These are phyloP conservation scores for Conchocele bisecta DNA, from an alignment of 2,888 invertebrate species.

Conservation along the genomic window DNA sequence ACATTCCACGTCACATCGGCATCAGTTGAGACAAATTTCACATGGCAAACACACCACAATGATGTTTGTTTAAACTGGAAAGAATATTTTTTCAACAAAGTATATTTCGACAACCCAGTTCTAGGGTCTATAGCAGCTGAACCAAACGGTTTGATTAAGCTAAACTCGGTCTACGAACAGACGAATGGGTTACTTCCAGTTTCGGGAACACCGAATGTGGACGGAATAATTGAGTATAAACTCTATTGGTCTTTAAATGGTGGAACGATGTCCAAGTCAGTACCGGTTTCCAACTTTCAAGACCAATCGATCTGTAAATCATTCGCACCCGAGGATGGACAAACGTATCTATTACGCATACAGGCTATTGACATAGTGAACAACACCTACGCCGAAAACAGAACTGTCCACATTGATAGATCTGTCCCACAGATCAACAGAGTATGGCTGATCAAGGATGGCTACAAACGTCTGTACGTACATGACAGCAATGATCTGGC, in stretches of 20 bases:
- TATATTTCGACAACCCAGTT: conserved; percentile 19
- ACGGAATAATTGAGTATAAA: conserved; percentile 50
- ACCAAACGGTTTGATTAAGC: too few relatives aligned
- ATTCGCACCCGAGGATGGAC: conserved; percentile 48
- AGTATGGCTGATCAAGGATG: conserved; percentile 49
- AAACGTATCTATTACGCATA: conserved; percentile 40
- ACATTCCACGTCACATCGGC: conserved; percentile 32
- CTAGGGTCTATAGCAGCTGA: conserved; percentile 24
- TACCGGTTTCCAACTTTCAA: conserved; percentile 35
- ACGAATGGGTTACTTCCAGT: conserved; percentile 48
- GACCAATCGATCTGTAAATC: conserved; percentile 40
- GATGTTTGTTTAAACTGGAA: conserved; percentile 44
- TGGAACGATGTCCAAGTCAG: too few relatives aligned
- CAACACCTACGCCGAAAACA: conserved; percentile 38
- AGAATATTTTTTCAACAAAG: conserved; percentile 42
- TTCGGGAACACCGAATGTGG: conserved; percentile 54
- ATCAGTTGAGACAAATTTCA: conserved; percentile 17
- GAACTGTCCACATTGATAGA: conserved; percentile 44
- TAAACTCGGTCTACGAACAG: conserved; percentile 61
- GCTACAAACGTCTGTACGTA: conserved; percentile 52
- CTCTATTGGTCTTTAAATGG: conserved; percentile 20
- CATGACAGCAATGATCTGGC: conserved; percentile 61
- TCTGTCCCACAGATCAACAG: conserved; percentile 46
- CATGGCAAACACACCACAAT: conserved; percentile 52
- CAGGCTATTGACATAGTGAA: conserved; percentile 56